A percentile compares a stretch with the other conserved stretches of the same genome.
These are phyloP conservation scores for Beroe forskalii DNA, from an alignment of 37 sponge, comb jelly and placozoan species.

Conservation along the genomic window DNA sequence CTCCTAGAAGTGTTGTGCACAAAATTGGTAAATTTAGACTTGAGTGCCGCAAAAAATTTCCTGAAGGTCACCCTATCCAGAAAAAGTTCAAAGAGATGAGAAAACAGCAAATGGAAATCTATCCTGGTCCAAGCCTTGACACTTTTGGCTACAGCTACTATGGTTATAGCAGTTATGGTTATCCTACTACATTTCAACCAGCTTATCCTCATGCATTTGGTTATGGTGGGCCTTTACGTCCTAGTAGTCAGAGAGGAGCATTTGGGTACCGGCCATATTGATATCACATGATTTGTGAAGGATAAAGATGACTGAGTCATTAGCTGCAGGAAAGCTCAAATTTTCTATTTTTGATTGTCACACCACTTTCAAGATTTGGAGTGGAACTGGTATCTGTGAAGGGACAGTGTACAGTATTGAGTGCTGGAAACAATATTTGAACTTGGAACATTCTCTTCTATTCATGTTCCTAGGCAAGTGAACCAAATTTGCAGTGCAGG, in stretches of 20 bases:
- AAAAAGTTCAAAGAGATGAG: constrained; percentile 64
- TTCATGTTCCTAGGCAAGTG: too few species aligned
- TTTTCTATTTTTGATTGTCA: neutral
- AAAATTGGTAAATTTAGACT: constrained; percentile 13
- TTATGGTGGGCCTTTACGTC: constrained; percentile 52
- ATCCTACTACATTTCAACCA: constrained; percentile 51
- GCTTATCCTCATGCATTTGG: constrained; percentile 46
- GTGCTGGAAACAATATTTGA: too few species aligned
- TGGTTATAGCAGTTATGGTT: constrained; percentile 56
- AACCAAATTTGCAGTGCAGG: too few species aligned
- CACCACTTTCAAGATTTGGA: neutral
- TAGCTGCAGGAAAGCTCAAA: constrained; percentile 56
- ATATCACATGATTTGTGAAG: neutral
- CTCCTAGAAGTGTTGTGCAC: neutral
- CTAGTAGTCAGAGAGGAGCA: constrained; percentile 50
- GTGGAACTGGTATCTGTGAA: neutral
- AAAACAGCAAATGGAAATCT: constrained; percentile 63
- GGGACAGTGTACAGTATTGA: neutral
- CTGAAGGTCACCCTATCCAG: constrained; percentile 61
- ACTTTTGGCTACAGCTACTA: constrained; percentile 66
- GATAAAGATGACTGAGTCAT: constrained; percentile 4
- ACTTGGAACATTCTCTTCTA: too few species aligned
- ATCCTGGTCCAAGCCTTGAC: constrained; percentile 57
- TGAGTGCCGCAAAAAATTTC: constrained; percentile 15
- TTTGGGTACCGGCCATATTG: constrained; percentile 56